These are phyloP conservation scores for Eremophila alpestris DNA, from an alignment of 2,797 vertebrate species.

Conservation along the genomic window DNA sequence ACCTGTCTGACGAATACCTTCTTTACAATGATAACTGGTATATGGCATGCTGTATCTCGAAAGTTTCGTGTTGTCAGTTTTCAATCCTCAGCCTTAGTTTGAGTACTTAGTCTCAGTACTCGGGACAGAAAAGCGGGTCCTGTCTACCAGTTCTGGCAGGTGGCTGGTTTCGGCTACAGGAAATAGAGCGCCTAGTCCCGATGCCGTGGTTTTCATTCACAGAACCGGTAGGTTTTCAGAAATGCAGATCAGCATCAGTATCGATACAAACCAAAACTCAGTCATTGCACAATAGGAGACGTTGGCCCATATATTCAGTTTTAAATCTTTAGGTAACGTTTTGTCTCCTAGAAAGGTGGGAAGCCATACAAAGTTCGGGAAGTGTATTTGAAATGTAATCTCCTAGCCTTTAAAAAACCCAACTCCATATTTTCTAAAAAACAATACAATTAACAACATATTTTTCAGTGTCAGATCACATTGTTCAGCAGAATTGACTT, in stretches of 20 bases:
- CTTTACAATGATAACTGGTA: too few species aligned
- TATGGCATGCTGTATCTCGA: rapidly evolving
- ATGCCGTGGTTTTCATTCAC: neutral
- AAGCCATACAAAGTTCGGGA: neutral
- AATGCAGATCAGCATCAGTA: neutral
- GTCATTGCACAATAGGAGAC: neutral
- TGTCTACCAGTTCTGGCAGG: neutral
- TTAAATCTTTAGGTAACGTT: neutral
- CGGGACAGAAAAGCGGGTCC: neutral
- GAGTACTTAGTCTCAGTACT: rapidly evolving
- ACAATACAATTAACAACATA: neutral
- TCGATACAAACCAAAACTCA: neutral
- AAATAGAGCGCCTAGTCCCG: neutral
- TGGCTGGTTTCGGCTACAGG: neutral
- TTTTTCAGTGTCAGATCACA: neutral
- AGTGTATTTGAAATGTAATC: neutral
- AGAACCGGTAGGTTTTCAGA: neutral
- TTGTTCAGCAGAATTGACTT: neutral
- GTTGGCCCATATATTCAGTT: neutral
- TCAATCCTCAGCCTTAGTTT: neutral
- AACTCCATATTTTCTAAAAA: neutral
- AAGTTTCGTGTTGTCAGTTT: neutral
- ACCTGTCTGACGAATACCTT: rapidly evolving
- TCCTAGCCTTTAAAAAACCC: neutral
- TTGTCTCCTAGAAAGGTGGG: neutral